Percentiles rank a stretch among this genome's conserved stretches.
phyloP scores from a whole-genome alignment of 2,113 vertebrate species.

The Mormoops blainvillei region DNA sequence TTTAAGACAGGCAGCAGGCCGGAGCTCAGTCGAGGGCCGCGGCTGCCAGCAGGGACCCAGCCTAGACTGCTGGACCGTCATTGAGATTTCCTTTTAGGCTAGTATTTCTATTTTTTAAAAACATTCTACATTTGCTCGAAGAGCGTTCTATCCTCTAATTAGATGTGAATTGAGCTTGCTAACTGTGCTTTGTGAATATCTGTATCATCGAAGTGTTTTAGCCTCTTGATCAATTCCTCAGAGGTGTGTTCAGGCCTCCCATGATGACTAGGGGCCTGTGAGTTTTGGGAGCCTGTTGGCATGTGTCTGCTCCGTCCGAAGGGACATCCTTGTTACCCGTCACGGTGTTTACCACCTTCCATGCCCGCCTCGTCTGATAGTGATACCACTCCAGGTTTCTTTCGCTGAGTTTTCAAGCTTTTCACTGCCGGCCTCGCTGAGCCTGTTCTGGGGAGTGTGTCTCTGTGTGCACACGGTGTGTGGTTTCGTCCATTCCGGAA shows the following conservation, averaged over 20 bases:
- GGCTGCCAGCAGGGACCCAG: fast-evolving
- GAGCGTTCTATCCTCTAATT: background rate
- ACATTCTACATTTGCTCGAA: background rate
- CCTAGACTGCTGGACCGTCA: background rate
- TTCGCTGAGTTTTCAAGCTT: too few species aligned
- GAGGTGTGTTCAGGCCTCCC: background rate
- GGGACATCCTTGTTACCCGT: fast-evolving
- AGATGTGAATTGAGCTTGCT: background rate
- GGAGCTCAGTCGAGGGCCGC: fast-evolving
- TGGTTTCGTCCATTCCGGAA: too few species aligned
- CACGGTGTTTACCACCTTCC: background rate
- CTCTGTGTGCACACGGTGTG: fast-evolving
- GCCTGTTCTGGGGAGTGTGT: background rate
- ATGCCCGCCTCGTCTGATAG: too few species aligned
- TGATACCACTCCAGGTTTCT: background rate
- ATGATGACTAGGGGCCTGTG: background rate
- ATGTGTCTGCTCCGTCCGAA: background rate
- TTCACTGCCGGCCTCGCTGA: background rate
- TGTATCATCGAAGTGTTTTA: fast-evolving
- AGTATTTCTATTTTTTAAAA: background rate
- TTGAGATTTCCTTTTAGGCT: background rate
- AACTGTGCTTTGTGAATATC: background rate
- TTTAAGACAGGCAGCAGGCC: background rate
- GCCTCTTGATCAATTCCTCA: background rate
- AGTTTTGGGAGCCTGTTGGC: fast-evolving